Percentiles rank a stretch among this genome's conserved stretches.
Evolutionary conservation across 2,888 invertebrate species (phyloP).

Genomic region (Heliconius ismenius): DNA sequence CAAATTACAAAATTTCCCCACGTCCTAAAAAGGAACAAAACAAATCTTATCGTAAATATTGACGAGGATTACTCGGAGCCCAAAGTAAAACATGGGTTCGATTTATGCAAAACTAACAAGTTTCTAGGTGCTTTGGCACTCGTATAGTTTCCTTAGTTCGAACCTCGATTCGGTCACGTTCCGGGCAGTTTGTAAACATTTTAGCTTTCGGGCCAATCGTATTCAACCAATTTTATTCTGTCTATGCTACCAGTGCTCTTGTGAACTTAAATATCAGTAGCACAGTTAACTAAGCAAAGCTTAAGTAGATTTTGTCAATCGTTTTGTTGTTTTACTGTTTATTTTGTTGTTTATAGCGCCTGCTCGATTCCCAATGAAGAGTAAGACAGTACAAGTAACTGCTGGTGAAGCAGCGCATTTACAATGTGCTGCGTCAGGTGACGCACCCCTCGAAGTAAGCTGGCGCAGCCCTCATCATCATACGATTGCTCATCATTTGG

Average conservation of each 20-base stretch:
- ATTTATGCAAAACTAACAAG: slow-evolving; percentile 56
- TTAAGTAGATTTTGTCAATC: neutral
- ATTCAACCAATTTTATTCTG: slow-evolving; percentile 38
- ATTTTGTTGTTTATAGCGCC: slow-evolving; percentile 82
- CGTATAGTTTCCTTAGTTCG: slow-evolving; percentile 55
- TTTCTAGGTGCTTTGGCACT: slow-evolving; percentile 54
- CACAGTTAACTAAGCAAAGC: neutral
- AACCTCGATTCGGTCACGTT: slow-evolving; percentile 47
- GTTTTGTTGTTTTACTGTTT: neutral
- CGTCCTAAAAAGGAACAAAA: slow-evolving; percentile 35
- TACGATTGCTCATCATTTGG: slow-evolving; percentile 85
- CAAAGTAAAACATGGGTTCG: slow-evolving; percentile 47
- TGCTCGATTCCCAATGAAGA: slow-evolving; percentile 91
- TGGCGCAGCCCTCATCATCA: slow-evolving; percentile 91
- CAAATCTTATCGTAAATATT: slow-evolving; percentile 40
- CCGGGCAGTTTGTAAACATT: slow-evolving; percentile 69
- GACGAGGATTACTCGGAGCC: slow-evolving; percentile 39
- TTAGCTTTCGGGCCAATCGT: slow-evolving; percentile 52
- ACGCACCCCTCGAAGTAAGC: slow-evolving; percentile 91
- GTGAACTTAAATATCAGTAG: slow-evolving; percentile 12
- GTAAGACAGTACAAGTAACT: slow-evolving; percentile 90
- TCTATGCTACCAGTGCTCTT: slow-evolving; percentile 11
- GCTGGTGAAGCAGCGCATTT: slow-evolving; percentile 91
- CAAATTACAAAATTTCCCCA: slow-evolving; percentile 25
- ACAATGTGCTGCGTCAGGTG: slow-evolving; percentile 93